Percentiles rank a stretch among this genome's conserved stretches.
phyloP scores from a whole-genome alignment of 2,888 invertebrate genomes.

The Protula sp. region DNA sequence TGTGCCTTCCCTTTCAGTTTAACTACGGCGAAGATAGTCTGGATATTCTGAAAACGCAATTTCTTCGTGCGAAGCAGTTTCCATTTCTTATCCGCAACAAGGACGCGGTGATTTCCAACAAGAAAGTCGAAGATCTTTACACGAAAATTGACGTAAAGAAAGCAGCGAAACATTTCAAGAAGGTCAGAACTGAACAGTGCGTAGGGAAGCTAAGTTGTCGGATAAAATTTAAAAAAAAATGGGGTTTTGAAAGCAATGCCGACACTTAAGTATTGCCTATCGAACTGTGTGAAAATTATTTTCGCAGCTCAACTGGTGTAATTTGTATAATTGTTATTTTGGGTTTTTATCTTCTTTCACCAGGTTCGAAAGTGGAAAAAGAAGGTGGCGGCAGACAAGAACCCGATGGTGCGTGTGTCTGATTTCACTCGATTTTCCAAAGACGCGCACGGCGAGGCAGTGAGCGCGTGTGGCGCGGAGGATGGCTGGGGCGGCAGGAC shows the following conservation, averaged over 20 bases:
- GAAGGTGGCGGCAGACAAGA: slow-evolving; percentile 16
- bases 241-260: too few species aligned
- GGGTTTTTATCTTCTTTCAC: background rate
- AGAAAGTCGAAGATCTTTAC: slow-evolving; percentile 61
- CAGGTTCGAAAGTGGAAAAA: slow-evolving; percentile 39
- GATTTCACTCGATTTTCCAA: too few species aligned
- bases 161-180: slow-evolving; percentile 61
- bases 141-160: slow-evolving; percentile 57
- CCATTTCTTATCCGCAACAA: slow-evolving; percentile 76
- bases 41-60: slow-evolving; percentile 82
- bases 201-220: background rate
- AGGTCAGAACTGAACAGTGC: slow-evolving; percentile 48
- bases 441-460: too few species aligned
- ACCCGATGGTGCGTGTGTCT: too few species aligned
- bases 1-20: slow-evolving; percentile 58
- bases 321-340: background rate
- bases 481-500: too few species aligned
- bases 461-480: too few species aligned
- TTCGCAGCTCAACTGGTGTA: background rate
- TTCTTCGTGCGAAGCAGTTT: slow-evolving; percentile 70
- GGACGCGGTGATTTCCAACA: slow-evolving; percentile 62
- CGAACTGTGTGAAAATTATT: too few species aligned
- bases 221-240: too few species aligned
- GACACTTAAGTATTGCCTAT: too few species aligned
- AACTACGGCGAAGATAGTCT: slow-evolving; percentile 56